Base-by-base conservation (phyloP, 2,888 invertebrate genomes). In the Neria commutata region DNA sequence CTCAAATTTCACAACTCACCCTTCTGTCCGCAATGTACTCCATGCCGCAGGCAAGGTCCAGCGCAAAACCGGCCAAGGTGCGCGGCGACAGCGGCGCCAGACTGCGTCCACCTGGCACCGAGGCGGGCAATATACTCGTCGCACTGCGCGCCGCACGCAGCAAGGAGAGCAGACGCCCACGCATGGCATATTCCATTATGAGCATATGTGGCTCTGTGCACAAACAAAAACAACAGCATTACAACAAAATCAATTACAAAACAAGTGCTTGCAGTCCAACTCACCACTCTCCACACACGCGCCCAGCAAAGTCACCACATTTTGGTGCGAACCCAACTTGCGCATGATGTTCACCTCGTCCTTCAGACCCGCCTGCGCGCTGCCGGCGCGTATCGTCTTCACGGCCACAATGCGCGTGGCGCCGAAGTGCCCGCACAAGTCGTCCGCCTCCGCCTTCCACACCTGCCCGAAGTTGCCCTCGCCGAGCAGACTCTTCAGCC, bases 391-490 rank as follows among this genome's bases (percentile, higher is more conserved):
- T 55, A 91, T 89, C 10, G 89, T 91, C 79, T 93, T 93, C 6
- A 93, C 92, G 3, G 93, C 93, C n/a, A 93, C 93, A 62, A 91
- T 85, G 58, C 91, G 84, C 19, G 91, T 91, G 61, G 91, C 85
- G 0, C 91, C 91, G 65, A 89, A 87, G 72, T 90, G 90, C 1
- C 90, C 91, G 48, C 88, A 88, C 56, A 92, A 83, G 72, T 91
- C 91, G 69, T 91, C 90, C 1, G 92, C 92, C 79, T 92, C 91
- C 3, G 92, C 92, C 81, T 91, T 91, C 91, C 92, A 92, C 17
- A 92, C 92, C 86, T 91, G 91, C 23, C 93, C 93, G 77, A 93
- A 93, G 80, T 92, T 91, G 33, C 93, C 92, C 81, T 93, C 91
- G 6, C 92, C 93, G 24, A 93, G 82, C 53, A 92, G 84, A 19